phyloP scores from a whole-genome alignment of 2,888 invertebrate genomes.

The Ypsolopha scabrella region DNA sequence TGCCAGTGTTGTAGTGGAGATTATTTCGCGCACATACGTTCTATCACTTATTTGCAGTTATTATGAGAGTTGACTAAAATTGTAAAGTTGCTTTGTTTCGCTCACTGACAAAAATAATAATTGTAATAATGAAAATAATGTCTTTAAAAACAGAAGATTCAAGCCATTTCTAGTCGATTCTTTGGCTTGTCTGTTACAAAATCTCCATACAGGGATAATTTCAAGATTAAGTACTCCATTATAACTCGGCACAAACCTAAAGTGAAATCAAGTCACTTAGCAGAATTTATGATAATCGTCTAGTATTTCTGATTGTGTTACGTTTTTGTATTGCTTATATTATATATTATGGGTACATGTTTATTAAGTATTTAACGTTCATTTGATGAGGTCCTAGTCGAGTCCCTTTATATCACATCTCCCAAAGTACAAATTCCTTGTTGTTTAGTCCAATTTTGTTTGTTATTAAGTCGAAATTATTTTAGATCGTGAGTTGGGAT shows the following conservation, averaged over 20 bases:
- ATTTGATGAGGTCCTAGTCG: slow-evolving; percentile 71
- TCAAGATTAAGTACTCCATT: slow-evolving; percentile 22
- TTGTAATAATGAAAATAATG: neutral
- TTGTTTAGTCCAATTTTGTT: slow-evolving; percentile 73
- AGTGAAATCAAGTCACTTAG: slow-evolving; percentile 63
- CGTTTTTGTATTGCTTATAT: slow-evolving; percentile 69
- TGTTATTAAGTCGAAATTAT: slow-evolving; percentile 68
- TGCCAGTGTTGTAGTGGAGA: slow-evolving; percentile 37
- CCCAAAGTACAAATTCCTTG: slow-evolving; percentile 73
- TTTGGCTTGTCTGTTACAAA: slow-evolving; percentile 23
- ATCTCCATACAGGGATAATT: neutral
- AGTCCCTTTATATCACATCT: slow-evolving; percentile 70
- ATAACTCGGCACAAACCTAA: slow-evolving; percentile 41
- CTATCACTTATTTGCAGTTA: neutral
- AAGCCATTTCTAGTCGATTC: slow-evolving; percentile 47
- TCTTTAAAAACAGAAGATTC: slow-evolving; percentile 2
- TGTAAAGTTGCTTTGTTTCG: no score
- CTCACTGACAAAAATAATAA: no score
- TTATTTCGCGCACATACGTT: neutral
- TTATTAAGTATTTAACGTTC: slow-evolving; percentile 69
- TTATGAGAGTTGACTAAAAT: neutral
- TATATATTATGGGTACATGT: slow-evolving; percentile 66
- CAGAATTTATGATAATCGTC: slow-evolving; percentile 65
- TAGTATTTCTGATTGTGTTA: slow-evolving; percentile 69
- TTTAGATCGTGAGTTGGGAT: slow-evolving; percentile 31